Evolutionary conservation across 2,888 invertebrate species (phyloP).

Genomic region (Volucella inanis): DNA sequence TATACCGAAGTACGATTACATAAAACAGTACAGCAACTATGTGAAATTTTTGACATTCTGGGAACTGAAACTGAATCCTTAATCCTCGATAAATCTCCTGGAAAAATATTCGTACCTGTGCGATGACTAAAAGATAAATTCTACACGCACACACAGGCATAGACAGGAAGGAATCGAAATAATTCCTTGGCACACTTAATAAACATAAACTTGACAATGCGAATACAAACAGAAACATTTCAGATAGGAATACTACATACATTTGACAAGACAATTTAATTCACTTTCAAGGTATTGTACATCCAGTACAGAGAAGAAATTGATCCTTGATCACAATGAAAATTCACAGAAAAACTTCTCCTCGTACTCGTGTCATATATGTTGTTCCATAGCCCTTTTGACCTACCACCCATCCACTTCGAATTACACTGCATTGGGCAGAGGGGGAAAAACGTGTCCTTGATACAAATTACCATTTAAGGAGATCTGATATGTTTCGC

Average conservation of each 20-base stretch:
- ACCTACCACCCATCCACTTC: slow-evolving; percentile 5
- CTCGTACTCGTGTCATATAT: slow-evolving; percentile 41
- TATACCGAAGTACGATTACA: neutral
- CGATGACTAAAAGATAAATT: slow-evolving; percentile 42
- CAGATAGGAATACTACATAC: too few relatives aligned
- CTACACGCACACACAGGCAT: neutral
- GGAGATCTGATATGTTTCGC: slow-evolving; percentile 57
- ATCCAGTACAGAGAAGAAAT: neutral
- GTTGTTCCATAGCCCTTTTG: neutral
- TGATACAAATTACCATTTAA: slow-evolving; percentile 70
- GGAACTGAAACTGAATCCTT: slow-evolving; percentile 37
- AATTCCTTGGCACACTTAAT: slow-evolving; percentile 34
- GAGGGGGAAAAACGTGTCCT: slow-evolving; percentile 60
- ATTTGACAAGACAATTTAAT: slow-evolving; percentile 41
- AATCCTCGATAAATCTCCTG: slow-evolving; percentile 37
- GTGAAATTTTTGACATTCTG: slow-evolving; percentile 62
- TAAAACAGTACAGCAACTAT: neutral
- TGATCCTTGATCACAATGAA: slow-evolving; percentile 57
- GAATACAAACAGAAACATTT: neutral
- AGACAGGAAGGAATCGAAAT: neutral
- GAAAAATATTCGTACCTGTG: slow-evolving; percentile 16
- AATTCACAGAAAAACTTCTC: slow-evolving; percentile 44
- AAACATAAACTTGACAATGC: slow-evolving; percentile 45
- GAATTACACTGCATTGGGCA: slow-evolving; percentile 6
- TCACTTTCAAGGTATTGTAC: slow-evolving; percentile 37